Conservation (phyloP, 2,797 vertebrate genomes). For the Amazona finschi region DNA sequence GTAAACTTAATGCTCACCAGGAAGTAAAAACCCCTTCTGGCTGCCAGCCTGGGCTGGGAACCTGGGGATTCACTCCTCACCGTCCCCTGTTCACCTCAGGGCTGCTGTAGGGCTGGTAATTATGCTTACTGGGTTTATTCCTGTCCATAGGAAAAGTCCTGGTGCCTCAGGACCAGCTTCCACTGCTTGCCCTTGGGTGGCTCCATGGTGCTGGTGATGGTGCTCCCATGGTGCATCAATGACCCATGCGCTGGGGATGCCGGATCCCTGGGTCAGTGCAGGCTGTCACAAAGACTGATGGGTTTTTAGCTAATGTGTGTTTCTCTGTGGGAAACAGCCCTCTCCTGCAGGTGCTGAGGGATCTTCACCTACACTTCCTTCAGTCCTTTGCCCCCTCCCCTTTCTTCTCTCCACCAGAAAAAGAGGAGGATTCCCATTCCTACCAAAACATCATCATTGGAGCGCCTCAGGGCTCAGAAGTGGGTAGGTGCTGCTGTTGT, state of each 20-base stretch:
- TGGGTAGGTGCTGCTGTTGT: not conserved
- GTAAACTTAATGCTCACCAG: fast-evolving
- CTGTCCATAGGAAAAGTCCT: fast-evolving
- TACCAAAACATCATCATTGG: conserved; percentile 68
- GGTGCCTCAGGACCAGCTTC: not conserved
- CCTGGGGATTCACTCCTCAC: not conserved
- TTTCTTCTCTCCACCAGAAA: conserved; percentile 3
- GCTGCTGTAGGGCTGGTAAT: not conserved
- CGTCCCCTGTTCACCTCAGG: not conserved
- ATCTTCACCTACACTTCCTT: not conserved
- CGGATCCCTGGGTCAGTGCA: not conserved
- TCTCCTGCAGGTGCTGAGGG: not conserved
- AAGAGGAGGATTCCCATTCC: conserved; percentile 56
- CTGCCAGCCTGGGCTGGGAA: not conserved
- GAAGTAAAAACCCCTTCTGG: not conserved
- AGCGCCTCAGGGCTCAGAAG: fast-evolving
- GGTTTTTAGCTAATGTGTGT: not conserved
- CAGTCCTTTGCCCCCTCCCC: not conserved
- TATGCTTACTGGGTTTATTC: not conserved
- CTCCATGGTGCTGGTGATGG: fast-evolving
- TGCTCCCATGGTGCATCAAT: not conserved
- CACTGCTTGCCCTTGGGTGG: fast-evolving
- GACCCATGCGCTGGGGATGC: fast-evolving
- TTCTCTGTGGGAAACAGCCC: not conserved
- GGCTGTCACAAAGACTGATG: fast-evolving